Conservation (phyloP, 2,888 invertebrate genomes). For the Arge pagana region DNA sequence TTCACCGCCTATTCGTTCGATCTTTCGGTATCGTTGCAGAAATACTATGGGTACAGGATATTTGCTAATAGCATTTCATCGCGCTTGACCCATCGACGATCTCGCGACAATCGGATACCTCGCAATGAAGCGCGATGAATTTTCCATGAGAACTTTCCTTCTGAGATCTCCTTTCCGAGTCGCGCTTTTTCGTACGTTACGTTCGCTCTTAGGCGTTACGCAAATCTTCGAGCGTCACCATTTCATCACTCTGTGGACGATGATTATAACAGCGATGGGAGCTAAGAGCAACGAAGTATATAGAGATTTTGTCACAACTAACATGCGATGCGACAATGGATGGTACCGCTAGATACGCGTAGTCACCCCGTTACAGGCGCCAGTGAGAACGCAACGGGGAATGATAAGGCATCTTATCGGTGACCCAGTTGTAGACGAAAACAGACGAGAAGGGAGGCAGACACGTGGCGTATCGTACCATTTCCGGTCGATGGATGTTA, state of each 20-base stretch:
- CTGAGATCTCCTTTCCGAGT: too few species aligned
- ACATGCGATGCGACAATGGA: neutral
- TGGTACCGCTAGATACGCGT: neutral
- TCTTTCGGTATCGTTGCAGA: too few species aligned
- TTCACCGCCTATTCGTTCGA: too few species aligned
- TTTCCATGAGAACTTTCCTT: too few species aligned
- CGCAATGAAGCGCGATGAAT: too few species aligned
- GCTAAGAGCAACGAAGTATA: constrained; percentile 4
- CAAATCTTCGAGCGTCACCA: constrained; percentile 13
- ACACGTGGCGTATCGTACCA: too few species aligned
- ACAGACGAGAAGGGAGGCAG: neutral
- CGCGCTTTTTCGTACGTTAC: too few species aligned
- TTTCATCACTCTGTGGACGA: constrained; percentile 12
- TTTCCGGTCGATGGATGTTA: too few species aligned
- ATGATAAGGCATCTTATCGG: constrained; percentile 5
- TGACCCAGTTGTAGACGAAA: constrained; percentile 13
- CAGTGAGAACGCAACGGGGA: constrained; percentile 16
- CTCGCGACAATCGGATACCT: too few species aligned
- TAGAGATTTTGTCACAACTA: neutral
- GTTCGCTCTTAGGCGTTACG: neutral
- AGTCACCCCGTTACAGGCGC: constrained; percentile 13
- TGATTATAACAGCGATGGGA: constrained; percentile 7
- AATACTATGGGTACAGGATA: too few species aligned
- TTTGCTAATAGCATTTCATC: too few species aligned
- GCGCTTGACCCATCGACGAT: too few species aligned